These are phyloP conservation scores for Nephrotoma flavescens DNA, from an alignment of 2,888 invertebrate genomes.

Conservation along the genomic window DNA sequence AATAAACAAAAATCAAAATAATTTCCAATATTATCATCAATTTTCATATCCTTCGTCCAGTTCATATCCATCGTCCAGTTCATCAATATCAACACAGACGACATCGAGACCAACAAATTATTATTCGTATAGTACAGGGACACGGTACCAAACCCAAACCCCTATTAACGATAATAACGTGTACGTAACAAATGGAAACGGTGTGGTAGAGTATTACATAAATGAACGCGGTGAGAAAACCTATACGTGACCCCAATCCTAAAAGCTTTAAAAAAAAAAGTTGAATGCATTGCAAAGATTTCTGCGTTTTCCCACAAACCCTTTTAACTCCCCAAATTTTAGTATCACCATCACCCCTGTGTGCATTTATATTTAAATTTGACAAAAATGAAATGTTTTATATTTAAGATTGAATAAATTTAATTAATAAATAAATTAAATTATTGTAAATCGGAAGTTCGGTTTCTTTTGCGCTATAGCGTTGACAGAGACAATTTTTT, in stretches of 20 bases:
- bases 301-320: no score
- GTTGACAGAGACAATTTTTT: background rate
- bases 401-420: background rate
- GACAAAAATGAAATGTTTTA: background rate
- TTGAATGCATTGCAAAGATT: background rate
- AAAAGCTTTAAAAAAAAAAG: background rate
- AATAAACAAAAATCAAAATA: background rate
- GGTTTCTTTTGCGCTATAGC: background rate
- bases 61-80: background rate
- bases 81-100: conserved; percentile 10
- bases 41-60: background rate
- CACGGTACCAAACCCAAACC: conserved; percentile 11
- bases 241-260: conserved; percentile 9
- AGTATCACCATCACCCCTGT: background rate
- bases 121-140: conserved; percentile 1
- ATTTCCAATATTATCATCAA: background rate
- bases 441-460: background rate
- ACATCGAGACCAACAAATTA: conserved; percentile 13
- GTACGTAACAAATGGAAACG: conserved; percentile 26
- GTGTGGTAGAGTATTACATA: conserved; percentile 26
- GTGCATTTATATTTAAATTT: background rate
- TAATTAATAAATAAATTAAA: background rate
- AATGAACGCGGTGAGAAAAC: conserved; percentile 24
- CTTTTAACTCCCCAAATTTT: no score
- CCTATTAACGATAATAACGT: conserved; percentile 17